Conservation (phyloP, 2,888 invertebrate species). For the Parascotia fuliginaria region DNA sequence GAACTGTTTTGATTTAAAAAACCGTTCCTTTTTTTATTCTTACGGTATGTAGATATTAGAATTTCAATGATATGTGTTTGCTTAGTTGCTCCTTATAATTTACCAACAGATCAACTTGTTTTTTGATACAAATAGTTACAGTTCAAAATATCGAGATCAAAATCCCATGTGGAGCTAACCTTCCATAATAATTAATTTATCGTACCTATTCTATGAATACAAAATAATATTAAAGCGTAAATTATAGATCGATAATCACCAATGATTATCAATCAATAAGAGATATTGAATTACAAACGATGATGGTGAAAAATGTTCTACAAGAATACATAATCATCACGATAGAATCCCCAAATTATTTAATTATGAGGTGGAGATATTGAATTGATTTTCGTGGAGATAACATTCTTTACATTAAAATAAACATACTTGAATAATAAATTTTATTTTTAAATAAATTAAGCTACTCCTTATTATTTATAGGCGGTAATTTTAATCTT, state of each 20-base stretch:
- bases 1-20: neutral
- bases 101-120: too few species aligned
- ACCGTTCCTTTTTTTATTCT: neutral
- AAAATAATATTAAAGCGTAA: neutral
- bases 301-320: neutral
- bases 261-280: neutral
- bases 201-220: neutral
- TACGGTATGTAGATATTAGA: too few species aligned
- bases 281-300: neutral
- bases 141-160: too few species aligned
- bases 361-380: neutral
- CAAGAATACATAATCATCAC: neutral
- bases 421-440: neutral
- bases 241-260: neutral
- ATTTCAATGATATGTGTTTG: too few species aligned
- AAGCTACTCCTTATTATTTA: neutral
- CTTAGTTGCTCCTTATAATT: too few species aligned
- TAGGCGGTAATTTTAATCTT: neutral
- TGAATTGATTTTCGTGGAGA: neutral
- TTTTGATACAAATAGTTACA: too few species aligned
- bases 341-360: neutral
- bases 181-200: too few species aligned
- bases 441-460: conserved; percentile 30
- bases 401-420: neutral
- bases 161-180: too few species aligned